Base-by-base conservation (phyloP, 30 jellyfish, hydroid and myxozoan genomes). In the Sanderia malayensis region DNA sequence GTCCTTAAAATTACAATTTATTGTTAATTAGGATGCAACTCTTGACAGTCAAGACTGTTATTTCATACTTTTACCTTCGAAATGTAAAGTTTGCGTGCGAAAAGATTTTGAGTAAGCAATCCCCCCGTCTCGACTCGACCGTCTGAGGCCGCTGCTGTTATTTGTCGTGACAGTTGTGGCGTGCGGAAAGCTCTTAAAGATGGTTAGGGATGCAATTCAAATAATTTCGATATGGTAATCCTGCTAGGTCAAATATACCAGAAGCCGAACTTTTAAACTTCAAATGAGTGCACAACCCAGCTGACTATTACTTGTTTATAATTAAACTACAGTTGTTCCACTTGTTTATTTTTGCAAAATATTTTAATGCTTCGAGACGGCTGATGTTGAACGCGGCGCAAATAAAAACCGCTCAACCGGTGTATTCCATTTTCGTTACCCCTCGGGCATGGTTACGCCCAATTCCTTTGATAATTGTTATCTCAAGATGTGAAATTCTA, bases 171-270 rank as follows among this genome's bases (percentile, higher is more conserved):
- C 64, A 49, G 24, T 24, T 19, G 4, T 9, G 2, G 23, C 64
- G 64, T 9, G 64, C 27, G 64, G 64, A 15, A 49, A 9, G 64
- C 8, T 49, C 64, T 49, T 2, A 49, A 18, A 24, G 27, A 49
- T 9, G 64, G 23, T 9, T 19, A 24, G 64, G 27, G 24, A 49
- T 4, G 27, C 4, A 8, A 49, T 9, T 49, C 27, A 15, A 49
- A 49, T 49, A 49, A 49, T 49, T 49, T 19, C 18, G 8, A 2
- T 19, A 49, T 49, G 27, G 64, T 19, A 4, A 15, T 49, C 64
- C 64, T 49, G 64, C 64, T 49, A 24, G 64, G 64, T 49, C 64
- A 49, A 49, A 19, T 19, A 19, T n/a, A n/a, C n/a, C n/a, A n/a
- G n/a, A n/a, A n/a, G n/a, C n/a, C n/a, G n/a, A n/a, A n/a, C n/a